phyloP scores from a whole-genome alignment of 2,113 vertebrate species.

The Ictidomys tridecemlineatus region DNA sequence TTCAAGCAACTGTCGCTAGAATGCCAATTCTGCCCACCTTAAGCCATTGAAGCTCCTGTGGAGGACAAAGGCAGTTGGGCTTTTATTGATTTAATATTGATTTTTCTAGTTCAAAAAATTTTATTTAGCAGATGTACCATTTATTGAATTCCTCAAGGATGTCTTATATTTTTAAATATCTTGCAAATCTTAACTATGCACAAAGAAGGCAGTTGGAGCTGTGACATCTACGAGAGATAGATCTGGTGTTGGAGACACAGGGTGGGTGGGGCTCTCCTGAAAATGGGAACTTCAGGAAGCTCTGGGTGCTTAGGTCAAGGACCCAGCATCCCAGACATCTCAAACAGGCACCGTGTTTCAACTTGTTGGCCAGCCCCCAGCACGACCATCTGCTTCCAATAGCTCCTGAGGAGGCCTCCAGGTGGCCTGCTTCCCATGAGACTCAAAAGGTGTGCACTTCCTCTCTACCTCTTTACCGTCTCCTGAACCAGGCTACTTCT shows the following conservation, averaged over 20 bases:
- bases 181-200: neutral
- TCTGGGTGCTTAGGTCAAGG: rapidly evolving
- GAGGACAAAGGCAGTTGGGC: slow-evolving; percentile 67
- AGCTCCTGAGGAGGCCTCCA: neutral
- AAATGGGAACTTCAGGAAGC: neutral
- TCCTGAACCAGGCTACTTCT: neutral
- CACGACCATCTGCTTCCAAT: rapidly evolving
- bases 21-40: slow-evolving; percentile 69
- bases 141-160: neutral
- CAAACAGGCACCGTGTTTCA: rapidly evolving
- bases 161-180: neutral
- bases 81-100: slow-evolving; percentile 70
- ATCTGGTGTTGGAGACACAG: neutral
- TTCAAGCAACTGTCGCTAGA: slow-evolving; percentile 69
- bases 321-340: neutral
- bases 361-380: rapidly evolving
- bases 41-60: neutral
- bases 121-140: neutral
- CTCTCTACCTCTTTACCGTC: too few species aligned
- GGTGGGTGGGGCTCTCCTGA: neutral
- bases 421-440: rapidly evolving
- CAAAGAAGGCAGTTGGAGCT: too few species aligned
- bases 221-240: neutral
- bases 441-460: neutral
- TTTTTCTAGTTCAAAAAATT: slow-evolving; percentile 48